Percentiles rank a stretch among this genome's conserved stretches.
Evolutionary conservation across 2,113 vertebrate species (phyloP).

Genomic region (Ciconia maguari): DNA sequence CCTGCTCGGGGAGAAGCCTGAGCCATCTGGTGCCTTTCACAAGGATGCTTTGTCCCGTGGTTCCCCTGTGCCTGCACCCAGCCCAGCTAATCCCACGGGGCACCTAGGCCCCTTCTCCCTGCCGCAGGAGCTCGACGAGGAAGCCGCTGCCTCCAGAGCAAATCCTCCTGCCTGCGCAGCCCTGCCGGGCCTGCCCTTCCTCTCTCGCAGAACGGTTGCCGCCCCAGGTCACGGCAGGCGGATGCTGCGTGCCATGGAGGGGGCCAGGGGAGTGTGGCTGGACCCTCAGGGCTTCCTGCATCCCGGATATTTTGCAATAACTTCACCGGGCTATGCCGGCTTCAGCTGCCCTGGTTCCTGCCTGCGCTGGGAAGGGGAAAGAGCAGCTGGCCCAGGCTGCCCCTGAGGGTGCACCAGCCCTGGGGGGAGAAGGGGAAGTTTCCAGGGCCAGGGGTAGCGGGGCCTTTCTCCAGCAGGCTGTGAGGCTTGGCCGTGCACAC

Average conservation of each 20-base stretch:
- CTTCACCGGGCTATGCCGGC: not conserved
- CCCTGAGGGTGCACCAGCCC: not conserved
- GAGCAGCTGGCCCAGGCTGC: not conserved
- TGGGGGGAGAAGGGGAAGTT: not conserved
- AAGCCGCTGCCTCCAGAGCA: not conserved
- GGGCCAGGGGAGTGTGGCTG: not conserved
- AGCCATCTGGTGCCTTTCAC: accelerated
- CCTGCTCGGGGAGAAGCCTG: not conserved
- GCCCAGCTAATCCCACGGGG: not conserved
- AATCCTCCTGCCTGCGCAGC: not conserved
- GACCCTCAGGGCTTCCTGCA: not conserved
- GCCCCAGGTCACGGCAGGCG: not conserved
- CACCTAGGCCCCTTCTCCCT: not conserved
- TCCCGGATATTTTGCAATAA: not conserved
- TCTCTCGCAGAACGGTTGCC: not conserved
- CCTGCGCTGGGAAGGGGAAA: not conserved
- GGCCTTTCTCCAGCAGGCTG: not conserved
- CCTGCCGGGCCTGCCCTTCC: not conserved
- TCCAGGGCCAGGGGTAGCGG: not conserved
- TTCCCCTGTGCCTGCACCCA: not conserved
- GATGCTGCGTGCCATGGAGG: accelerated
- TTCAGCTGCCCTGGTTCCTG: not conserved
- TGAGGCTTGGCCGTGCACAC: not conserved
- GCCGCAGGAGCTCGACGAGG: accelerated
- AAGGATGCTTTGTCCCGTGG: not conserved